Base-by-base conservation (phyloP, 2,797 vertebrate genomes). In the Onychomys leucogaster region DNA sequence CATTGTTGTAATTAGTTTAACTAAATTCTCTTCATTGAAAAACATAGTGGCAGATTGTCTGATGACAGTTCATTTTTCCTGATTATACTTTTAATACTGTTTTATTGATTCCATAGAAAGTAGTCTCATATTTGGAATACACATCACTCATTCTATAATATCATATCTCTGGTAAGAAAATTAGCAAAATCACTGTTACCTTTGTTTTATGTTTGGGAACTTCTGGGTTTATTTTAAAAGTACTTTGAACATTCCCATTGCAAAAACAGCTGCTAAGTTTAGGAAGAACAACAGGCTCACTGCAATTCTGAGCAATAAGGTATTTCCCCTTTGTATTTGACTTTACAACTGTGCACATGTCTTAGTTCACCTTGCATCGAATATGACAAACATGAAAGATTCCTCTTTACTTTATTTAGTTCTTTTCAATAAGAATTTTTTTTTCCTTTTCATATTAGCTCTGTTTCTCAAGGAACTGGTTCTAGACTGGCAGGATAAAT, bases 1-100 rank as follows among this genome's bases (percentile, higher is more conserved):
- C 19, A 77, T 81, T 95, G 25, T 90, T 97, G 96, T 96, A 96
- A 96, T 97, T 96, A 90, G 75, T 69, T 96, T 92, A 95, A 87
- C 65, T 75, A 59, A 97, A 97, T 97, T 11, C 23, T 86, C 2
- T 84, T 95, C 90, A 71, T 67, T 96, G 86, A 97, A 95, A 97
- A 94, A 92, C 86, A 2, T 88, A 88, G 29, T 85, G 27, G 29
- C 67, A 94, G 55, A 92, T 92, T 94, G 34, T 80, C n/a, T 95
- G 16, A 23, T 93, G 94, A 93, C 94, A 97, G 90, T 95, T 96
- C 87, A 94, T 97, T 98, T 96, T 95, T 97, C 49, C 73, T 96
- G 90, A 94, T 98, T 94, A 94, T 77, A 92, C 2, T 95, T 95
- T 86, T 90, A 95, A 96, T 96, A 95, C 85, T 93, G 78, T 85